These are phyloP conservation scores for Fringilla coelebs DNA, from an alignment of 2,797 vertebrate genomes.

Conservation along the genomic window DNA sequence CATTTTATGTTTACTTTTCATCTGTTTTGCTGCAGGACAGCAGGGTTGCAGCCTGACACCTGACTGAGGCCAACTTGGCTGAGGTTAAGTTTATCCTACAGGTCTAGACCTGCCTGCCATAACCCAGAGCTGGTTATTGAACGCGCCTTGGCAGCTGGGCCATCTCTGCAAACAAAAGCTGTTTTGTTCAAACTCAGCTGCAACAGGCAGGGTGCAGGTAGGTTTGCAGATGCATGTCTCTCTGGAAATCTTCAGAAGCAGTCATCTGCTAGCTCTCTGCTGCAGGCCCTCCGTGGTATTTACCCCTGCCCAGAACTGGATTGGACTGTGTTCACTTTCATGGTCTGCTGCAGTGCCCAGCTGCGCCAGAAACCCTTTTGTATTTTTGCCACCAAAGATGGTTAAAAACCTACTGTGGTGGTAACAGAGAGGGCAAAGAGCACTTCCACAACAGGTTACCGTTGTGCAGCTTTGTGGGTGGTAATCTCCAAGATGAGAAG, in stretches of 20 bases:
- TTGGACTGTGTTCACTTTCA: neutral
- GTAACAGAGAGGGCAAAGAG: neutral
- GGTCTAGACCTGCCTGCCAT: neutral
- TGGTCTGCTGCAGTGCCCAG: neutral
- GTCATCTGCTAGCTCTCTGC: neutral
- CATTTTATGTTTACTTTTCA: neutral
- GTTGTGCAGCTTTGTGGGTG: conserved; percentile 2
- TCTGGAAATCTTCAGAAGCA: neutral
- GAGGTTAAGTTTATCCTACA: neutral
- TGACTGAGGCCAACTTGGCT: neutral
- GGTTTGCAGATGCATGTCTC: neutral
- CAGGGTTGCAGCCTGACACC: neutral
- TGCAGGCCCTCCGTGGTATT: neutral
- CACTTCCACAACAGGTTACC: neutral
- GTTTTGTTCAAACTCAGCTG: neutral
- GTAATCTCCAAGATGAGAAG: conserved; percentile 6
- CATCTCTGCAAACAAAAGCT: neutral
- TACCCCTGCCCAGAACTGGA: neutral
- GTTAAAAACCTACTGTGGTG: neutral
- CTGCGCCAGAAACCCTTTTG: neutral
- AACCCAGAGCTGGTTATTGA: neutral
- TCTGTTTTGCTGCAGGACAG: conserved; percentile 8
- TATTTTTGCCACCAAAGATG: neutral
- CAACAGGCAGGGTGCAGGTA: neutral
- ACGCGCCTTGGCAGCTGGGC: neutral